Percentiles rank a stretch among this genome's conserved stretches.
Conservation (phyloP, 2,888 invertebrate genomes). For the Lasioglossum oenotherae region DNA sequence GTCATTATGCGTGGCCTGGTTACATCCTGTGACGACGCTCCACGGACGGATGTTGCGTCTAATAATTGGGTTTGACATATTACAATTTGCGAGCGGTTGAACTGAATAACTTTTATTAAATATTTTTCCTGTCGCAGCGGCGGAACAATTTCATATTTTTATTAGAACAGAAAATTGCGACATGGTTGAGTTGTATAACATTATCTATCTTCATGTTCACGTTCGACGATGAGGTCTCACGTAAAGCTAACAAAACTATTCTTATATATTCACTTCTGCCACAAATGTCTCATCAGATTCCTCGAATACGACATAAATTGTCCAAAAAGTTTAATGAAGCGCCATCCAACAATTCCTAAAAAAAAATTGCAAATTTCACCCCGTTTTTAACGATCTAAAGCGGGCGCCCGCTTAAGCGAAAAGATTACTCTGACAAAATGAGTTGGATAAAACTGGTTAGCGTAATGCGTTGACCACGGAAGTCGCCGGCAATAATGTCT, state of each 20-base stretch:
- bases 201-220: not conserved
- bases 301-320: not conserved
- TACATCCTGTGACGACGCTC: not conserved
- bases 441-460: not conserved
- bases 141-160: not conserved
- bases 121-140: not conserved
- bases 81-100: not conserved
- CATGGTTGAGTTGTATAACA: not conserved
- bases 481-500: not conserved
- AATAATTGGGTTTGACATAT: slow-evolving; percentile 4
- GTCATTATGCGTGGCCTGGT: not conserved
- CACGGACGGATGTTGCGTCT: not conserved
- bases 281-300: not conserved
- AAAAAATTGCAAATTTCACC: not conserved
- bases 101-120: not conserved
- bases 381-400: not conserved
- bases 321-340: not conserved
- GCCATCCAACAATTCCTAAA: not conserved
- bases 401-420: not conserved
- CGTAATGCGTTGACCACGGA: not conserved
- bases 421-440: not conserved
- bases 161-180: not conserved
- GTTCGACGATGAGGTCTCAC: not conserved
- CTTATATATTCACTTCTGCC: not conserved
- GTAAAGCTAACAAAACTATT: not conserved